phyloP scores from a whole-genome alignment of 1,140 invertebrate species.

The Bombus balteatus region DNA sequence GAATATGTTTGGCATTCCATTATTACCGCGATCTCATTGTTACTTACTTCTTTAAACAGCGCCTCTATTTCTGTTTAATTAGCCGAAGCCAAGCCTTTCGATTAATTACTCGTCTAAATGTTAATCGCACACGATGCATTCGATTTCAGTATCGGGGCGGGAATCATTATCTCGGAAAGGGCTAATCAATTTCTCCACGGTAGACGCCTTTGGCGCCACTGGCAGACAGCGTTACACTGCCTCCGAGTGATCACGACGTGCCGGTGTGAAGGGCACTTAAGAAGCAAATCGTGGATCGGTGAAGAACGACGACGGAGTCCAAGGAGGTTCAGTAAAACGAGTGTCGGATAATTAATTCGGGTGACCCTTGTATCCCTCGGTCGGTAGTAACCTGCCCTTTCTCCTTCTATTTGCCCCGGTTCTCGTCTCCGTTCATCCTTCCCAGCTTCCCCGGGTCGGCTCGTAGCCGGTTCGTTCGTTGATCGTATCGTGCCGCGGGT shows the following conservation, averaged over 20 bases:
- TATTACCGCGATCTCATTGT: not conserved
- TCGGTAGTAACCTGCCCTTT: slow-evolving; percentile 42
- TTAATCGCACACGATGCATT: not conserved
- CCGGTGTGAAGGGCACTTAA: slow-evolving; percentile 42
- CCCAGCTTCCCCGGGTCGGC: slow-evolving; percentile 4
- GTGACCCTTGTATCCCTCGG: slow-evolving; percentile 64
- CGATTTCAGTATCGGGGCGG: not conserved
- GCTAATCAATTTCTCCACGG: not conserved
- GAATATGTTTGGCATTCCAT: not conserved
- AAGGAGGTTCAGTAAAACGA: slow-evolving; percentile 64
- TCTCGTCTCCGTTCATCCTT: slow-evolving; percentile 4
- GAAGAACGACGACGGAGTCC: slow-evolving; percentile 38
- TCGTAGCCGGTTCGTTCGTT: slow-evolving; percentile 41
- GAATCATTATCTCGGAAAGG: not conserved
- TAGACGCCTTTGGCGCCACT: slow-evolving; percentile 17
- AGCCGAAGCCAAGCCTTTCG: not conserved
- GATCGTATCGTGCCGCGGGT: slow-evolving; percentile 74
- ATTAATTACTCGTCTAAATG: slow-evolving; percentile 11
- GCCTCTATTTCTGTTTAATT: not conserved
- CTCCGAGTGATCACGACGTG: slow-evolving; percentile 9
- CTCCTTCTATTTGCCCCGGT: slow-evolving; percentile 17
- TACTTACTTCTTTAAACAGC: not conserved
- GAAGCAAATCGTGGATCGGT: slow-evolving; percentile 37
- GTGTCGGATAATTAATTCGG: slow-evolving; percentile 77
- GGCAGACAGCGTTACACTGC: not conserved